Evolutionary conservation across 2,797 vertebrate genomes (phyloP), one percentile per base, ranked within the genome.

Genomic region (Mus minutoides): DNA sequence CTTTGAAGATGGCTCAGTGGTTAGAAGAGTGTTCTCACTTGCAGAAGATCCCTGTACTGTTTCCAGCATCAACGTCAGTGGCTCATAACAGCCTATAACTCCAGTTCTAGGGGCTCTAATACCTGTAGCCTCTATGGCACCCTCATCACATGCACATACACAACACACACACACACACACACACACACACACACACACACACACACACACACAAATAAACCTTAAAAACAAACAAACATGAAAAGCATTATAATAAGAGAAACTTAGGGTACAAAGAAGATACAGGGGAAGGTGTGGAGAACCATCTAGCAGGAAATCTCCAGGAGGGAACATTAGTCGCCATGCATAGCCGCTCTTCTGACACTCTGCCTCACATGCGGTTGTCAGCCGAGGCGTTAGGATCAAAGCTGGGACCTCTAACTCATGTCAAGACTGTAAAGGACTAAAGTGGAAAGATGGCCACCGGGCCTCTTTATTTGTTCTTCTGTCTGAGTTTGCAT

Each of bases 321-420:
- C 19, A 9, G 19, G 31, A 3, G 24, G 12, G 43, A 85, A 49
- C 24, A 22, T 71, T 19, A 12, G 37, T 34, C 46, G 46, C 29
- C 37, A 49, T 40, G 8, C 19, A 34, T 21, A 82, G 24, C 19
- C 56, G 21, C 6, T 85, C 60, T 69, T n/a, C 3, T 34, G 1
- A 17, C 0, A 6, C 4, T 16, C 8, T 24, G 22, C 21, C 64
- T n/a, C 80, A 52, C 12, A 13, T 9, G 67, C 21, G 1, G 4
- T 46, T 77, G 40, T 22, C 13, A 31, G 31, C 19, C 13, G 21
- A 89, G 12, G 43, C 17, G 26, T 46, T 2, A 60, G 54, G 31
- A 40, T 43, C 0, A 1, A 9, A 26, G 31, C 62, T 26, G 64
- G 58, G 8, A 1, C 84, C 29, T 76, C 29, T 60, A 34, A 43